These are phyloP conservation scores for Peromyscus californicus DNA, from an alignment of 2,113 vertebrate species.

Conservation along the genomic window DNA sequence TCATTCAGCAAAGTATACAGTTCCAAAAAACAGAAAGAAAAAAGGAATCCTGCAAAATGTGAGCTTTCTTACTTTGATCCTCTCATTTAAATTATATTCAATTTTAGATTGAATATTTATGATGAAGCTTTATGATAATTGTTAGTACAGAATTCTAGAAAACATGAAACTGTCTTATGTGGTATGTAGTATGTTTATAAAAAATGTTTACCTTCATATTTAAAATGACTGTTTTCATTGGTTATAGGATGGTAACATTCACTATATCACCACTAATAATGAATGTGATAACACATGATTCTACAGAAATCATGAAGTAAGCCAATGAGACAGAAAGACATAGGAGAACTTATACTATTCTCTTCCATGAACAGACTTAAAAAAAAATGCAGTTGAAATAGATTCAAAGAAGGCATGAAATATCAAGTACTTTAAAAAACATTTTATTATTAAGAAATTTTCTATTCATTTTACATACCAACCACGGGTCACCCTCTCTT, in stretches of 20 bases:
- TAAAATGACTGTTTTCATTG: background rate
- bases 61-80: background rate
- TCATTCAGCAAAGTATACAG: background rate
- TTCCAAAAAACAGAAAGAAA: background rate
- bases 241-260: background rate
- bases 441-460: too few species aligned
- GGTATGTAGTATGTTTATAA: constrained; percentile 6
- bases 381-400: background rate
- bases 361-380: background rate
- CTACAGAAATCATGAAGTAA: constrained; percentile 30
- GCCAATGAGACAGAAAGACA: background rate
- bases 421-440: background rate
- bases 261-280: constrained; percentile 4
- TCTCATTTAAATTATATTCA: constrained; percentile 4
- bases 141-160: background rate
- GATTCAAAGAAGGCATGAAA: background rate
- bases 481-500: too few species aligned
- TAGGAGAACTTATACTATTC: background rate
- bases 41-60: background rate
- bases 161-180: background rate
- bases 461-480: too few species aligned
- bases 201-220: constrained; percentile 19
- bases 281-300: background rate
- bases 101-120: background rate
- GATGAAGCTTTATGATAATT: background rate